Conservation (phyloP, 23 tunicate species). For the Diplosoma virens region DNA sequence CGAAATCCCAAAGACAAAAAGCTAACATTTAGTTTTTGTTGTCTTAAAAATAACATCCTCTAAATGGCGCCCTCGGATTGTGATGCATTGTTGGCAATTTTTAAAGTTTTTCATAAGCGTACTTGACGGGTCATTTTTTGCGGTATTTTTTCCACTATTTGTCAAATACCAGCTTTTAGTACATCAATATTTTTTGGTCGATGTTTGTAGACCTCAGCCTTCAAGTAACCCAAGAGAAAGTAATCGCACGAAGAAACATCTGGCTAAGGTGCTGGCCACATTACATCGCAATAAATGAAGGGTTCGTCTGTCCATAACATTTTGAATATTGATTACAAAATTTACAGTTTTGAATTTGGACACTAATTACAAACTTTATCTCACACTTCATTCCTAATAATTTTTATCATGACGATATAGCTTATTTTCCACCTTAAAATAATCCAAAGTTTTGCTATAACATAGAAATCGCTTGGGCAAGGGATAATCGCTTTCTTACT, state of each 20-base stretch:
- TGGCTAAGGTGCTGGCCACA: slow-evolving; percentile 1
- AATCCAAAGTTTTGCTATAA: no score
- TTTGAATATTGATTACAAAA: no score
- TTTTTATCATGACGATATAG: no score
- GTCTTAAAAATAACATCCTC: background rate
- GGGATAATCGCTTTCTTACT: no score
- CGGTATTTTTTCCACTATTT: slow-evolving; percentile 16
- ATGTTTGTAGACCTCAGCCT: slow-evolving; percentile 2
- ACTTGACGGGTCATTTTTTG: background rate
- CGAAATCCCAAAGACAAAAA: background rate
- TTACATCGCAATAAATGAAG: no score
- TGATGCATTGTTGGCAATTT: slow-evolving; percentile 5
- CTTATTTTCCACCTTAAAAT: no score
- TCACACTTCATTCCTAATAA: no score
- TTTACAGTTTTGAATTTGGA: no score
- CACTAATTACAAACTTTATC: no score
- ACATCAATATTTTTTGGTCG: background rate
- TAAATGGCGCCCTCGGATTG: background rate
- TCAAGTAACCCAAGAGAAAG: background rate
- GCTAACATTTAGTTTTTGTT: background rate
- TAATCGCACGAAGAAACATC: background rate
- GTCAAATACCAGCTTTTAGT: background rate
- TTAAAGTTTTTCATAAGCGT: background rate
- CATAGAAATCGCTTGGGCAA: no score
- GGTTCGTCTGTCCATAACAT: no score